Conservation (phyloP, 2,888 invertebrate genomes). For the Allophyes oxyacanthae region DNA sequence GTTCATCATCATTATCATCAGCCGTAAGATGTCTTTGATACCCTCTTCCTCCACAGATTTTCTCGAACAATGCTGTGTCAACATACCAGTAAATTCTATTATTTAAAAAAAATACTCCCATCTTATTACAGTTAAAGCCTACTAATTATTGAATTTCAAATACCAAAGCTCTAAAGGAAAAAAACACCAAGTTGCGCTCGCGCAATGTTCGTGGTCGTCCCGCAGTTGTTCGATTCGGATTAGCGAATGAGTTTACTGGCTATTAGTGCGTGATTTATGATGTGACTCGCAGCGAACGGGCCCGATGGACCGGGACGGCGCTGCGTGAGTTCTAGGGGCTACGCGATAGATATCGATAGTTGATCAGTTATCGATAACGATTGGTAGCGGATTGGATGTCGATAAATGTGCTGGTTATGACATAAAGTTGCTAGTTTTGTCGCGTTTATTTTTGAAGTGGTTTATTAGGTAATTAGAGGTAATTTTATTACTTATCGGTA, state of each 20-base stretch:
- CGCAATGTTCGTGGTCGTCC: conserved; percentile 63
- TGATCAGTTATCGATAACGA: conserved; percentile 37
- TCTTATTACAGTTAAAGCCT: conserved; percentile 2
- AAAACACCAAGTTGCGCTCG: conserved; percentile 40
- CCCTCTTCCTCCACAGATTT: no score
- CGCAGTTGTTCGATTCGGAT: conserved; percentile 80
- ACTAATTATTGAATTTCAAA: conserved; percentile 39
- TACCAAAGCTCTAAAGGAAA: conserved; percentile 34
- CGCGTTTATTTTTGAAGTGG: not conserved
- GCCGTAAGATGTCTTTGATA: no score
- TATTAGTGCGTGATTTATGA: conserved; percentile 88
- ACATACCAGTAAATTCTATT: no score
- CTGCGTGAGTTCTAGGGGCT: conserved; percentile 79
- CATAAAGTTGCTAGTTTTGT: not conserved
- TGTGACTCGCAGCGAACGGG: conserved; percentile 77
- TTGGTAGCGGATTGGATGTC: conserved; percentile 33
- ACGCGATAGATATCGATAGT: conserved; percentile 48
- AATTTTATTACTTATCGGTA: no score
- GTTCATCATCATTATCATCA: no score
- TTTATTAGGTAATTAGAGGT: not conserved
- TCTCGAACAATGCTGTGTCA: no score
- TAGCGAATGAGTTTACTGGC: conserved; percentile 87
- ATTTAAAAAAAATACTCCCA: not conserved
- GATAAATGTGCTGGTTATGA: conserved; percentile 31
- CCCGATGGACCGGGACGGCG: conserved; percentile 76